phyloP scores from a whole-genome alignment of 1,140 invertebrate genomes.

The Theocolax elegans region DNA sequence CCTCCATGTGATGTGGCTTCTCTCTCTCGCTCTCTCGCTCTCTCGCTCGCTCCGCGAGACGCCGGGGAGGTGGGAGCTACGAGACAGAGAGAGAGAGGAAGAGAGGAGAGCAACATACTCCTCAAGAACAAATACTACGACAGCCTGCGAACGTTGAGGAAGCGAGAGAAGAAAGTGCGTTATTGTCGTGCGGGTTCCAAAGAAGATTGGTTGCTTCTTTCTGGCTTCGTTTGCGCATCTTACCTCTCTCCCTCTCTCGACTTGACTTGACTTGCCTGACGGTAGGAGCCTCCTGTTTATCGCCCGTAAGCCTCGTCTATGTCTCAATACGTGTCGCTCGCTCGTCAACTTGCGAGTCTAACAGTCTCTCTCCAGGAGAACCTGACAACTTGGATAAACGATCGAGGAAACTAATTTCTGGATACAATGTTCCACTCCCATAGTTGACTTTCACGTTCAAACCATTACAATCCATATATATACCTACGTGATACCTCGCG shows the following conservation, averaged over 20 bases:
- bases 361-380: no score
- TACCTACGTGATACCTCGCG: no score
- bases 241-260: background rate
- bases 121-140: conserved; percentile 28
- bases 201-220: conserved; percentile 58
- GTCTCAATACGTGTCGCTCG: conserved; percentile 56
- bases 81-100: conserved; percentile 36
- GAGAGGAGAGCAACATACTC: conserved; percentile 40
- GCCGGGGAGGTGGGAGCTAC: conserved; percentile 39
- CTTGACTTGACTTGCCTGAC: conserved; percentile 2
- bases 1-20: conserved; percentile 53
- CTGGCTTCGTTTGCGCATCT: background rate
- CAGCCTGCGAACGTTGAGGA: background rate
- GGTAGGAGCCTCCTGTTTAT: conserved; percentile 53
- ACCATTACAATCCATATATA: no score
- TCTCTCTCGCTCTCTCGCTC: background rate
- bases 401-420: background rate
- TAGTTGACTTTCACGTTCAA: no score
- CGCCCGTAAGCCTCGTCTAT: conserved; percentile 50
- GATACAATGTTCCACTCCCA: no score
- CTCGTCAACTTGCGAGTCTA: background rate
- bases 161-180: conserved; percentile 41
- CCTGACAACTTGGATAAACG: background rate
- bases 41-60: background rate
- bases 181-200: conserved; percentile 48